Evolutionary conservation across 2,113 vertebrate species (phyloP), one percentile per base, ranked within the genome.

Genomic region (Charadrius vociferus): DNA sequence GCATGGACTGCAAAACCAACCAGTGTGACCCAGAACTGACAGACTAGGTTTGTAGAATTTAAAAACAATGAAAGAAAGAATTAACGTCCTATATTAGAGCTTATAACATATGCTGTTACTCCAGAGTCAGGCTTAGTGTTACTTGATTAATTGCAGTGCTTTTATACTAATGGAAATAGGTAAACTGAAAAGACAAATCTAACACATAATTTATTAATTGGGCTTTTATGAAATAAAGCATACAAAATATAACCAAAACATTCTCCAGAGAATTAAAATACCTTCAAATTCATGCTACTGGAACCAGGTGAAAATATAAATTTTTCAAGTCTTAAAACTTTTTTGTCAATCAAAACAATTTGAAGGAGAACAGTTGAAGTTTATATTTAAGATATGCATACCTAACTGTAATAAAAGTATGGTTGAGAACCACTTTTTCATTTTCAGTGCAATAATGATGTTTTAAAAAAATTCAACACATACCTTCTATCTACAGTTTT

Each of bases 401-500:
- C 12, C 29, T 85, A 85, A 39, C 8, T 53, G 26, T 36, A 90
- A 68, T 17, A 30, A 7, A 85, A 55, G 18, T 63, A 58, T 6
- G 7, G 21, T 5, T 56, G 36, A 86, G 21, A 90, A 61, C 3
- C 3, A 45, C 7, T 34, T 81, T 79, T 81, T 61, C 9, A 78
- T 92, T 86, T 81, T 67, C n/a, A 67, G 12, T 78, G 21, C 34
- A 86, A 55, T 43, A 67, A 79, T 5, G 4, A 61, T 3, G 4
- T 66, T 80, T 62, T 20, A 2, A 47, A 94, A 91, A 59, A 56
- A 65, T 4, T 49, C 32, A 70, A 37, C 12, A 71, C 87, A 24
- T 96, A 99, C 99, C 99, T 99, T 94, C 98, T 99, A 86, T 99
- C 99, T 23, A 99, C 99, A 29, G 99, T 99, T 98, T 99, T 99